Base-by-base conservation (phyloP, 2,113 vertebrate species). In the Syrmaticus mikado region DNA sequence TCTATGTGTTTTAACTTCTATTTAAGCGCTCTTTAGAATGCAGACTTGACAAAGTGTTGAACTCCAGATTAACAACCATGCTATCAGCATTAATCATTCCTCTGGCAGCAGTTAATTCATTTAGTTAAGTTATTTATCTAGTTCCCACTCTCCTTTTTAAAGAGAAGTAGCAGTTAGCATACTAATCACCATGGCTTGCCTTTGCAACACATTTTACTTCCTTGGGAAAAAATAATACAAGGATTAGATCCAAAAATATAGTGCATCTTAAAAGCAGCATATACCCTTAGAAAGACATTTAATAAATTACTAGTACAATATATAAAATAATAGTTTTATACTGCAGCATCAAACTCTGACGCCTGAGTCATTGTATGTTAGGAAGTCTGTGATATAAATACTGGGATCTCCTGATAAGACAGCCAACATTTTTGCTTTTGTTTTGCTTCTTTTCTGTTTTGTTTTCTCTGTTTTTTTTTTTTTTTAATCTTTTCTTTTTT, bases 251-350 rank as follows among this genome's bases (percentile, higher is more conserved):
- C 97, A 96, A 96, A 97, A 97, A 96, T 93, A 98, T 97, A 98
- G 97, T 98, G 97, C 97, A 98, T 98, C 88, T 97, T 97, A 95
- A 97, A 97, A 98, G 98, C 98, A 98, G 98, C 97, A 98, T 98
- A 98, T 98, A 97, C 95, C 94, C 95, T 98, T 96, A 98, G 95
- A 98, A 97, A 98, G 96, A 97, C 87, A 97, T 97, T 97, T 95
- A 98, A 98, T 98, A 98, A 98, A 97, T 98, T 98, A 98, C 96
- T 97, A 80, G 94, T 92, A 97, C 91, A 97, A 97, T 96, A 98
- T 95, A 97, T 96, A 97, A 97, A 97, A 98, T 93, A 97, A 96
- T 75, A 95, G 48, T 96, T 96, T 97, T 92, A 96, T 94, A 96
- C 96, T 96, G 97, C 97, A 98, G 97, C 98, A 98, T 98, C 97